phyloP scores from a whole-genome alignment of 1,140 invertebrate species.

The Scaptomyza montana region DNA sequence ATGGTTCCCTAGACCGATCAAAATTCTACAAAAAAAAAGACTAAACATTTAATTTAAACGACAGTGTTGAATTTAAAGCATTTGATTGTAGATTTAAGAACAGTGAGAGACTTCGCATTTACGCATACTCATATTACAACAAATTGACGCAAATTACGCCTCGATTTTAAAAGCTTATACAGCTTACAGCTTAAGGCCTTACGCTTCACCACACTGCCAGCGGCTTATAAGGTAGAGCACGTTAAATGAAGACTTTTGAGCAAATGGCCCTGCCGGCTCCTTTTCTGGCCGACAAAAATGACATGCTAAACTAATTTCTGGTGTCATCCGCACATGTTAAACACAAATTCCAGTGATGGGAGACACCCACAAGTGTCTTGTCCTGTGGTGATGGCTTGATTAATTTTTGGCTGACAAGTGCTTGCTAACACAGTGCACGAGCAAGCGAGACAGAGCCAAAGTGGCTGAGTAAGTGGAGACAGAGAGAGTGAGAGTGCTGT shows the following conservation, averaged over 20 bases:
- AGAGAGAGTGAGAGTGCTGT: conserved; percentile 49
- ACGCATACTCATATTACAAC: neutral
- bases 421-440: conserved; percentile 15
- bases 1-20: neutral
- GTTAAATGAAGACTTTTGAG: conserved; percentile 26
- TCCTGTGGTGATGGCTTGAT: conserved; percentile 59
- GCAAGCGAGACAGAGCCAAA: neutral
- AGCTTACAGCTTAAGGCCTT: conserved; percentile 20
- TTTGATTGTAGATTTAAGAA: too few species aligned
- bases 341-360: conserved; percentile 62
- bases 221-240: conserved; percentile 17
- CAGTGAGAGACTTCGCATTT: too few species aligned
- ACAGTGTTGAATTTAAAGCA: too few species aligned
- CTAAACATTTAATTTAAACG: neutral
- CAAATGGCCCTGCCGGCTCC: conserved; percentile 5
- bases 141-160: neutral
- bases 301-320: conserved; percentile 75
- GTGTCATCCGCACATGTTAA: conserved; percentile 71
- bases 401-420: conserved; percentile 75
- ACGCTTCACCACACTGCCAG: neutral
- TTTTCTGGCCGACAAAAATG: conserved; percentile 54
- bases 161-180: conserved; percentile 30
- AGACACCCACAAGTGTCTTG: conserved; percentile 47
- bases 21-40: neutral
- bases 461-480: neutral